These are phyloP conservation scores for Plagodis dolabraria DNA, from an alignment of 2,888 invertebrate species.

Conservation along the genomic window DNA sequence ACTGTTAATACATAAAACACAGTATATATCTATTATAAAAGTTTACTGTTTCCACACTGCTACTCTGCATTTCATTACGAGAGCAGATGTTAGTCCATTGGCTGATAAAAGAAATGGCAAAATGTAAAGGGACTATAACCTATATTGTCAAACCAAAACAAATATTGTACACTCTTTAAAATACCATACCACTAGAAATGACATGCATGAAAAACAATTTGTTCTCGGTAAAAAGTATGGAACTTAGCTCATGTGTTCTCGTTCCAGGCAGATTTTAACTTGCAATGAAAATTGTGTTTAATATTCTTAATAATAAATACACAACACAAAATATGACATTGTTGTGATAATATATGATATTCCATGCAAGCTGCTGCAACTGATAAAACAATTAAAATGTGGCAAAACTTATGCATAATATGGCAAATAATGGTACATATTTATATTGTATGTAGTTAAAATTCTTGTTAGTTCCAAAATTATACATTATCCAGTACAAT, in stretches of 20 bases:
- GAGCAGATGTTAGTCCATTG: conserved; percentile 42
- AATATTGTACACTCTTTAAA: not conserved
- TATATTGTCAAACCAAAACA: conserved; percentile 7
- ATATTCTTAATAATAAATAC: too few relatives aligned
- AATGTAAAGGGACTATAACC: conserved; percentile 13
- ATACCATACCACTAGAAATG: not conserved
- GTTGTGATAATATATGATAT: not conserved
- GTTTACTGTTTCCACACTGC: conserved; percentile 13
- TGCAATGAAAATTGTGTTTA: too few relatives aligned
- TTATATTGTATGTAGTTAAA: not conserved
- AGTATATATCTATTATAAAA: conserved; percentile 22
- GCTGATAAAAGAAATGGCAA: conserved; percentile 7
- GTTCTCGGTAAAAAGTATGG: too few relatives aligned
- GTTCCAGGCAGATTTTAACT: too few relatives aligned
- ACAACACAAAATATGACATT: not conserved
- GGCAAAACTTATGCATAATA: conserved; percentile 3
- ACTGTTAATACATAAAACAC: conserved; percentile 12
- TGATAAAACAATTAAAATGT: not conserved
- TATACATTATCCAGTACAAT: too few relatives aligned
- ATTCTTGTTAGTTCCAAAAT: not conserved
- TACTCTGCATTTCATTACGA: conserved; percentile 32
- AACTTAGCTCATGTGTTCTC: too few relatives aligned
- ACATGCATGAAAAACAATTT: not conserved
- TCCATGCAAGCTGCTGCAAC: not conserved
- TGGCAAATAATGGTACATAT: not conserved